Base-by-base conservation (phyloP, 1,140 invertebrate genomes). In the Aphelinus atriplicis region DNA sequence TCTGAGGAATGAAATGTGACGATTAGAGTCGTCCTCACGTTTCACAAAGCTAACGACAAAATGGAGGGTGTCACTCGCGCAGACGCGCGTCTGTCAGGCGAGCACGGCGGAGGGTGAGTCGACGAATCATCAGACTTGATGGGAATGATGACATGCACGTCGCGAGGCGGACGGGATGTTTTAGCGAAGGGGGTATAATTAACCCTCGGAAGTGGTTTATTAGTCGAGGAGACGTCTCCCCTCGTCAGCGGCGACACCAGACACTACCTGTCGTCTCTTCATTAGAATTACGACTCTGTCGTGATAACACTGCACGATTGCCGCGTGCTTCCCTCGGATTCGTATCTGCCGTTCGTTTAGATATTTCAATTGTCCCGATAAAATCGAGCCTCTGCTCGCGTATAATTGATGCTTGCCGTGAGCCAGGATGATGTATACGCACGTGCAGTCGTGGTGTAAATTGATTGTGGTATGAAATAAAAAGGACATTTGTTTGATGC, bases 121-220 rank as follows among this genome's bases (percentile, higher is more conserved):
- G 73, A 81, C 77, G 79, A 80, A 80, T 82, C 80, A 82, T 81
- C 79, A 77, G 78, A 80, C 78, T 78, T 80, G 81, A 81, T 76
- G 80, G 78, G 80, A 80, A 85, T 84, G 81, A 83, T 80, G 84
- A 85, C 83, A 45, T 43, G 58, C 6, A 50, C 56, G 9, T 82
- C 82, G 80, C 81, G 80, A 78, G 75, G 81, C 73, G 79, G 80
- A 82, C 78, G 79, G 79, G 9, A 57, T 26, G 47, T 26, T 58
- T 80, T 82, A 83, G 79, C 82, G 79, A 82, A 83, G 76, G 79
- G 81, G 57, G 80, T 85, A 9, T 53, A 85, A 87, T 87, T 87
- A 87, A 81, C 81, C 82, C 80, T 80, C 78, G 79, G 79, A 82
- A 87, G 9, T 82, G 81, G 79, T 86, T 82, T 82, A 86, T 87